phyloP scores from a whole-genome alignment of 2,797 vertebrate genomes.

The Brachyalestes nurse region DNA sequence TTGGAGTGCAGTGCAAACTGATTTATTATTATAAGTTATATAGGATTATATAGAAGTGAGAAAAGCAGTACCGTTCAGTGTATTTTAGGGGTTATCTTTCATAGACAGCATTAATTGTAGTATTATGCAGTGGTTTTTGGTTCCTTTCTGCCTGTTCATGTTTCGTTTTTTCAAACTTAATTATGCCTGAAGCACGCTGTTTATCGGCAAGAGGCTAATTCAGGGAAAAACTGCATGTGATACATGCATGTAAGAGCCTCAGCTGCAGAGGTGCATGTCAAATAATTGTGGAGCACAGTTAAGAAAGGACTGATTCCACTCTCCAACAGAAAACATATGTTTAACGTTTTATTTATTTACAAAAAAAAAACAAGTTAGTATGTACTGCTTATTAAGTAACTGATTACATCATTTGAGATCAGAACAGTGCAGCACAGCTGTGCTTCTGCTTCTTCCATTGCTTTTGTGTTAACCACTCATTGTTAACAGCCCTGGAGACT shows the following conservation, averaged over 20 bases:
- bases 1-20: too few species aligned
- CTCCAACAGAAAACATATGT: background rate
- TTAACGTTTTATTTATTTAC: background rate
- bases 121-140: background rate
- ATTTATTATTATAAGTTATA: too few species aligned
- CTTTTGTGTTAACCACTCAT: background rate
- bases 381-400: background rate
- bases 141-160: background rate
- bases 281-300: too few species aligned
- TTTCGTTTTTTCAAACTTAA: background rate
- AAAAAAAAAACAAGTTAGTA: background rate
- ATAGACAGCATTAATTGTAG: too few species aligned
- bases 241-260: background rate
- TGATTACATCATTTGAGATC: background rate
- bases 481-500: constrained; percentile 20
- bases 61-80: too few species aligned
- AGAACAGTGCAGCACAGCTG: background rate
- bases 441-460: background rate
- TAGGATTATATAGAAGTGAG: too few species aligned
- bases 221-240: too few species aligned
- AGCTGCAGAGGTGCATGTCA: background rate
- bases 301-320: too few species aligned
- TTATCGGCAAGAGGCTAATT: too few species aligned
- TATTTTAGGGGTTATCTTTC: too few species aligned
- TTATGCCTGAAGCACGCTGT: too few species aligned